Evolutionary conservation across 1,140 invertebrate species (phyloP), one percentile per base, ranked within the genome.

Genomic region (Drosophila funebris): DNA sequence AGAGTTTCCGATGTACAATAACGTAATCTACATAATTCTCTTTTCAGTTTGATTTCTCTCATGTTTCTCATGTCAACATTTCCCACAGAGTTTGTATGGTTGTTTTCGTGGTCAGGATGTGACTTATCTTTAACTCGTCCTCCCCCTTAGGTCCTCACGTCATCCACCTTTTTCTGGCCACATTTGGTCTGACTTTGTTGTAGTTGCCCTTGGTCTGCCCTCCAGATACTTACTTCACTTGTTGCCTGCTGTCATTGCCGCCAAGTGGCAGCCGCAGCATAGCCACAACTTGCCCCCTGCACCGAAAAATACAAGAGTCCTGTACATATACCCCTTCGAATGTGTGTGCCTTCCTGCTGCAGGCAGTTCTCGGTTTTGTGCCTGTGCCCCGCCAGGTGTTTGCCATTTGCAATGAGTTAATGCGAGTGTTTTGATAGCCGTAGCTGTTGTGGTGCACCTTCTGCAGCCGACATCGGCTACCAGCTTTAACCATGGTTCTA

Each of bases 21-120:
- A 88, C 83, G 78, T 82, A 88, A 87, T 87, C 82, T 87, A 87
- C 82, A 87, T 87, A 87, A 87, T 88, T 87, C 81, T 78, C 63
- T 73, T 68, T 87, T 77, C 82, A 87, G 71, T 88, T 87, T 78
- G 83, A 75, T 74, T 87, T 82, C 64, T 82, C 78, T 82, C 82
- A 81, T 85, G 81, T 85, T 64, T 50, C 73, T 43, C 78, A 82
- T 87, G 82, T 82, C 82, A 88, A 82, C 82, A 88, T 82, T 63
- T 78, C 66, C 81, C 77, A 84, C 81, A 85, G 53, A 58, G 70
- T 81, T 85, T 87, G 81, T 14, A 48, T 20, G 18, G 36, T 27
- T 11, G 14, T 54, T 37, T 14, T n/a, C 18, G 66, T 64, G 66
- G 71, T 67, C 78, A 72, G 62, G 74, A 78, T 75, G 78, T 82